Evolutionary conservation across 30 jellyfish, hydroid and myxozoan genomes (phyloP).

Genomic region (Aurelia coerulea): DNA sequence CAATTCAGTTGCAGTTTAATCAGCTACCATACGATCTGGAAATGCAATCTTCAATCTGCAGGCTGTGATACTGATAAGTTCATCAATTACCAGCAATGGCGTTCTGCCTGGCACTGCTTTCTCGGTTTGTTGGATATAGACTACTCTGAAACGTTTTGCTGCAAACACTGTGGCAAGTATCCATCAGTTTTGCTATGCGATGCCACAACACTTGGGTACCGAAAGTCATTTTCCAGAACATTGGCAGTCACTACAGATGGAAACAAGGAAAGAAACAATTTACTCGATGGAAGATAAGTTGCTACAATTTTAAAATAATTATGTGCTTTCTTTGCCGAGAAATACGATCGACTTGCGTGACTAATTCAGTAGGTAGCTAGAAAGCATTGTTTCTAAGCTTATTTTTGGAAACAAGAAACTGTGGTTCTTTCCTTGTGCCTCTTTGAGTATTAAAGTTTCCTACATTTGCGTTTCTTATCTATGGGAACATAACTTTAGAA

Average conservation of each 20-base stretch:
- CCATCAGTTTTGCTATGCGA: slow-evolving; percentile 15
- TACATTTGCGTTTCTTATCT: too few species aligned
- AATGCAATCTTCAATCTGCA: not conserved
- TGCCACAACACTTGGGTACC: slow-evolving; percentile 35
- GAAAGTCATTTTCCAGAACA: not conserved
- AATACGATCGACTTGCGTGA: too few species aligned
- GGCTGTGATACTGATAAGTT: not conserved
- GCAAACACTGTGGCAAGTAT: slow-evolving; percentile 24
- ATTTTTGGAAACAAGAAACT: too few species aligned
- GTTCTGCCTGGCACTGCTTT: slow-evolving; percentile 31
- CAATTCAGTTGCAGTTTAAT: slow-evolving; percentile 2
- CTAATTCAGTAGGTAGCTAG: too few species aligned
- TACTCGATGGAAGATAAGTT: slow-evolving; percentile 5
- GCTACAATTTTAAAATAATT: too few species aligned
- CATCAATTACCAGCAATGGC: slow-evolving; percentile 38
- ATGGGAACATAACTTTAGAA: too few species aligned
- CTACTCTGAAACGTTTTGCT: slow-evolving; percentile 4
- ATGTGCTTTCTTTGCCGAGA: too few species aligned
- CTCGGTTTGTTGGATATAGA: slow-evolving; percentile 18
- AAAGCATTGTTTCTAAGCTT: too few species aligned
- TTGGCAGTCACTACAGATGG: slow-evolving; percentile 1
- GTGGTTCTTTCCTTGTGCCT: too few species aligned
- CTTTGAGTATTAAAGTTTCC: too few species aligned
- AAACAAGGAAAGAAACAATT: not conserved
- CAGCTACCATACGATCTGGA: not conserved